A percentile compares a stretch with the other conserved stretches of the same genome.
These are phyloP conservation scores for Lasius platythorax DNA, from an alignment of 2,888 invertebrate species.

Conservation along the genomic window DNA sequence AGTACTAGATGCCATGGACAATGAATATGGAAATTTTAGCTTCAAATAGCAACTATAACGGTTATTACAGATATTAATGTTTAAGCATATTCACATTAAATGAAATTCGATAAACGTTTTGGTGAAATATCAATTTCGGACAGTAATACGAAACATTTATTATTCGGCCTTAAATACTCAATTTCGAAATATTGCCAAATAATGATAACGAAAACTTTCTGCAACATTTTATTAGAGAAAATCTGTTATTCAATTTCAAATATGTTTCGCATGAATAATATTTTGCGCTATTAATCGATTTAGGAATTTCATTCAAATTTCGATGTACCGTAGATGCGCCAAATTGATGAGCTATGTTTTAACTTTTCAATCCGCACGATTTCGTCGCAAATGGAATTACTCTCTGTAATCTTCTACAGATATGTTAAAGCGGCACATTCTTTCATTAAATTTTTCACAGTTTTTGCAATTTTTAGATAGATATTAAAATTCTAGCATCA, in stretches of 20 bases:
- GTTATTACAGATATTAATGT: conserved; percentile 9
- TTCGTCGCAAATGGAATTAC: conserved; percentile 7
- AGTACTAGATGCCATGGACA: conserved; percentile 37
- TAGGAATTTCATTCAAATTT: conserved; percentile 18
- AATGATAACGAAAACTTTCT: neutral
- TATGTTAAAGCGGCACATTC: neutral
- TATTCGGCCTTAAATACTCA: neutral
- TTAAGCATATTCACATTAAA: neutral
- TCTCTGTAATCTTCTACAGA: neutral
- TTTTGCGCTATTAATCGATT: conserved; percentile 17
- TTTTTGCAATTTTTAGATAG: neutral
- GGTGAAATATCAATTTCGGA: conserved; percentile 5
- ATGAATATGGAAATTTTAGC: conserved; percentile 46
- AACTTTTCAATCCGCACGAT: conserved; percentile 12
- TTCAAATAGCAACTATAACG: neutral
- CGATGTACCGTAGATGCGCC: neutral
- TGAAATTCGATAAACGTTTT: conserved; percentile 21
- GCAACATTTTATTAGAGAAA: neutral
- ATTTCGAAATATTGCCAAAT: neutral
- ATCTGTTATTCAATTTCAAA: conserved; percentile 19
- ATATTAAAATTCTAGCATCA: neutral
- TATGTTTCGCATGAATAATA: neutral
- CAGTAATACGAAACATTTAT: conserved; percentile 1
- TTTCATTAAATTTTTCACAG: neutral
- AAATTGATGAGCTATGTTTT: neutral